Evolutionary conservation across 2,888 invertebrate genomes (phyloP).

Genomic region (Drosophila peninsularis): DNA sequence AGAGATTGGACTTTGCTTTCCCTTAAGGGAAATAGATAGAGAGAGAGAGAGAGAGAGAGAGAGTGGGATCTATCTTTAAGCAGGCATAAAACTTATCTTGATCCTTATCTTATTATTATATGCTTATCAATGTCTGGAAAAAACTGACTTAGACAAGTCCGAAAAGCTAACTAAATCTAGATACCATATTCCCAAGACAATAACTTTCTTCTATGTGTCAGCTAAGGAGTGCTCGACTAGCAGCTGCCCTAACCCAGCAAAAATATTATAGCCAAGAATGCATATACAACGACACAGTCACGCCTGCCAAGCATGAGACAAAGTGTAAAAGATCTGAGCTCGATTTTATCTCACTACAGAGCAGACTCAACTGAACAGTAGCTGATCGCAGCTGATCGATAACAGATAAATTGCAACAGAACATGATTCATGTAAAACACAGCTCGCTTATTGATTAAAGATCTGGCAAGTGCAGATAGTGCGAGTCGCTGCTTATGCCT

Average conservation of each 20-base stretch:
- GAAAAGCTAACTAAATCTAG: neutral
- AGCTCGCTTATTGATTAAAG: neutral
- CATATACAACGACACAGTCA: neutral
- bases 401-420: neutral
- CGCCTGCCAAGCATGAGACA: neutral
- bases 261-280: neutral
- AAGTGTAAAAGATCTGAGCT: neutral
- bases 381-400: neutral
- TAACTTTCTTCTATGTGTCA: neutral
- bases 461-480: neutral
- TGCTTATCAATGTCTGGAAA: constrained; percentile 2
- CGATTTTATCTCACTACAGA: neutral
- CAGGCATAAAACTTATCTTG: neutral
- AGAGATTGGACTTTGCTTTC: neutral
- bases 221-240: neutral
- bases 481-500: neutral
- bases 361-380: neutral
- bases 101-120: neutral
- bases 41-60: neutral
- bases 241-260: fast-evolving
- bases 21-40: neutral
- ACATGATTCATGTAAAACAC: neutral
- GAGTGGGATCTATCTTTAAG: too few species aligned
- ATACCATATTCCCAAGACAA: neutral
- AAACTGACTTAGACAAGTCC: neutral